Conservation (phyloP, 2,113 vertebrate genomes). For the Sturnira hondurensis region DNA sequence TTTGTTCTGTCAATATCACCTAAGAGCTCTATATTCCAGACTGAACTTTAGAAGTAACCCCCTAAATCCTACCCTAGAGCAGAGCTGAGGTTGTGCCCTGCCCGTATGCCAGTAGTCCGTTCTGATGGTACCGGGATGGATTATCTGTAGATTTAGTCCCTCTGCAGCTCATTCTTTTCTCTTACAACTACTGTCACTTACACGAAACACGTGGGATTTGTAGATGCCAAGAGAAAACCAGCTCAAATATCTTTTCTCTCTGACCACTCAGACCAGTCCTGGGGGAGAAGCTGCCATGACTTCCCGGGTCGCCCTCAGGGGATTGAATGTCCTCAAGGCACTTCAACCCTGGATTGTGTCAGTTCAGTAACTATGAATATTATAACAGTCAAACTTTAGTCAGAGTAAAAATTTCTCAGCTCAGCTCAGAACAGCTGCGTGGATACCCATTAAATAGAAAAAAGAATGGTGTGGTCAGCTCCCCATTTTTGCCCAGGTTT, state of each 20-base stretch:
- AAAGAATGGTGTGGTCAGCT: not conserved
- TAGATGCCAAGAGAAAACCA: not conserved
- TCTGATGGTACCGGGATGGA: not conserved
- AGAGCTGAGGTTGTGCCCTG: not conserved
- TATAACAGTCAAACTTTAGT: not conserved
- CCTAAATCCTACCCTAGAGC: not conserved
- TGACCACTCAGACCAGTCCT: not conserved
- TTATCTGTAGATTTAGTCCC: not conserved
- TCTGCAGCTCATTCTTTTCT: not conserved
- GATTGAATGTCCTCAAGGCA: not conserved
- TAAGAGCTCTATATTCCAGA: not conserved
- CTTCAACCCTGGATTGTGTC: not conserved
- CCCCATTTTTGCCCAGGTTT: not conserved
- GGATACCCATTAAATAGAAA: not conserved
- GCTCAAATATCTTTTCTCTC: not conserved
- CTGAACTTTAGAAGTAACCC: not conserved
- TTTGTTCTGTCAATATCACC: not conserved
- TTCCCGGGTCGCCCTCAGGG: not conserved
- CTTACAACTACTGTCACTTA: not conserved
- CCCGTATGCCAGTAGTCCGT: not conserved
- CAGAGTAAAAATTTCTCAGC: not conserved
- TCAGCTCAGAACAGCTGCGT: not conserved
- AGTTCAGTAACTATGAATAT: not conserved
- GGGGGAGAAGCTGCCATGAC: not conserved
- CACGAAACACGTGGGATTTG: not conserved